These are phyloP conservation scores for Xenus cinereus DNA, from an alignment of 2,113 vertebrate species.

Conservation along the genomic window DNA sequence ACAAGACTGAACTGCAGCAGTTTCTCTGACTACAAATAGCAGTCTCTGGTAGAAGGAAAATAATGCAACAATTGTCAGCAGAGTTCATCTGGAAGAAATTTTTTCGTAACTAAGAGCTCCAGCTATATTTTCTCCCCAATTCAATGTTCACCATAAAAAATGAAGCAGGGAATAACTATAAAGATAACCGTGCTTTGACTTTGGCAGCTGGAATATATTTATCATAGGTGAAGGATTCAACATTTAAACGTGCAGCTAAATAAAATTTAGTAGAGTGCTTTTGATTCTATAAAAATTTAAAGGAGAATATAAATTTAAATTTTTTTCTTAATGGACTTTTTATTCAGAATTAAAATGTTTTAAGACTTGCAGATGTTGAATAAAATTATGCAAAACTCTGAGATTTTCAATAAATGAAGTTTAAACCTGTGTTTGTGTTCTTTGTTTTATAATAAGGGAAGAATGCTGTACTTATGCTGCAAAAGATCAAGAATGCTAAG, in stretches of 20 bases:
- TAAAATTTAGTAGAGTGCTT: neutral
- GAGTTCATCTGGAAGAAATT: neutral
- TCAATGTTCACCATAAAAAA: neutral
- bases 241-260: neutral
- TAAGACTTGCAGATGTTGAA: slow-evolving; percentile 2
- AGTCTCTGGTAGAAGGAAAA: neutral
- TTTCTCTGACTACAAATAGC: neutral
- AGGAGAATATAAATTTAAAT: neutral
- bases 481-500: neutral
- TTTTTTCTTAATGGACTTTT: slow-evolving; percentile 34
- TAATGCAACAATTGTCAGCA: neutral
- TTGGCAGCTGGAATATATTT: neutral
- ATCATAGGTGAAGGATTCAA: neutral
- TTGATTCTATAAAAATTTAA: neutral
- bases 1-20: neutral
- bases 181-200: neutral
- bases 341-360: slow-evolving; percentile 26
- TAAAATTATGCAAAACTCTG: slow-evolving; percentile 1
- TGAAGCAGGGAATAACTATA: neutral
- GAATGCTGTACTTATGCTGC: neutral
- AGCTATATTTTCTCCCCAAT: neutral
- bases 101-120: neutral
- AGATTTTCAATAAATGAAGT: slow-evolving; percentile 52
- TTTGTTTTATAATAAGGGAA: neutral
- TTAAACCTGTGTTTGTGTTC: neutral